phyloP scores from a whole-genome alignment of 2,888 invertebrate genomes.

The Ennomos fuscantarius region DNA sequence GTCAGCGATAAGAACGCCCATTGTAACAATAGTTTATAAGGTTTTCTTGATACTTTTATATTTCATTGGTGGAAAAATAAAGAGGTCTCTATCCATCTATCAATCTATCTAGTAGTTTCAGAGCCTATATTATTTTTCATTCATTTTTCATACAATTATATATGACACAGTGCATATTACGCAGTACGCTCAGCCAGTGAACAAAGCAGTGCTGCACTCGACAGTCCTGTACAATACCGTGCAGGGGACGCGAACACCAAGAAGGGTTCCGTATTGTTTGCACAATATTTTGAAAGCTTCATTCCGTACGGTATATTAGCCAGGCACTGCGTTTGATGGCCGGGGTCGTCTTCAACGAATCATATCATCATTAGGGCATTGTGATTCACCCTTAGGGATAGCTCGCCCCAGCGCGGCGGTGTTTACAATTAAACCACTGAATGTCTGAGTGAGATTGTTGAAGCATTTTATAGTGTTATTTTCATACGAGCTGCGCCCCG shows the following conservation, averaged over 20 bases:
- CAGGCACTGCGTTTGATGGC: slow-evolving; percentile 77
- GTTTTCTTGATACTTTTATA: too few species aligned
- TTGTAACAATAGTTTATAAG: too few species aligned
- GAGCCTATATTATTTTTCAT: too few species aligned
- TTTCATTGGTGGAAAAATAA: too few species aligned
- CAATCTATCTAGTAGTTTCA: too few species aligned
- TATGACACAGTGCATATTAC: slow-evolving; percentile 18
- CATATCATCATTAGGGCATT: slow-evolving; percentile 79
- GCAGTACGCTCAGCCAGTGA: slow-evolving; percentile 46
- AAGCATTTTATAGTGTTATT: slow-evolving; percentile 24
- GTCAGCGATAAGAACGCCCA: too few species aligned
- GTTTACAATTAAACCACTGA: slow-evolving; percentile 55
- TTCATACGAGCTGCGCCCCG: too few species aligned
- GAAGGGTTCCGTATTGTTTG: slow-evolving; percentile 81
- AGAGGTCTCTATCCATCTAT: too few species aligned
- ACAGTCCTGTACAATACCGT: slow-evolving; percentile 53
- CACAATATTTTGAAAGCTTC: slow-evolving; percentile 84
- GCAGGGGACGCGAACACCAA: slow-evolving; percentile 56
- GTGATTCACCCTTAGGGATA: slow-evolving; percentile 52
- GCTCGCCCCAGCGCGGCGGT: slow-evolving; percentile 44
- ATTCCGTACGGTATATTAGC: slow-evolving; percentile 83
- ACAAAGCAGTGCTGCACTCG: slow-evolving; percentile 63
- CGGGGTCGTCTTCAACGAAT: slow-evolving; percentile 77
- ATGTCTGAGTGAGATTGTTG: slow-evolving; percentile 38
- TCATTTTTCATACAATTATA: too few species aligned